A percentile compares a stretch with the other conserved stretches of the same genome.
These are phyloP conservation scores for Eupithecia dodoneata DNA, from an alignment of 2,888 invertebrate genomes.

Conservation along the genomic window DNA sequence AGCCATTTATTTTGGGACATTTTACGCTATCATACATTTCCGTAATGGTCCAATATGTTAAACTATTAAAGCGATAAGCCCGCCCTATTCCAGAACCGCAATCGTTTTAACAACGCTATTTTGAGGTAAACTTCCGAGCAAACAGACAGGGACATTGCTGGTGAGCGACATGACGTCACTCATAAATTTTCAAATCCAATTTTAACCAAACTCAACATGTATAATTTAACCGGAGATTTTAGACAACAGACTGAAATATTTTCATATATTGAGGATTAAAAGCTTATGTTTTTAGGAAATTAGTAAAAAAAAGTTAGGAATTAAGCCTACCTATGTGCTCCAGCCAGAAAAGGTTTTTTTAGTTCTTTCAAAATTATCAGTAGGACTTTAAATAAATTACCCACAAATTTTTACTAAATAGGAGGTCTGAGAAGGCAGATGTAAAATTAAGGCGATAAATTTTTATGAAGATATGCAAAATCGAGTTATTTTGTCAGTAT, in stretches of 20 bases:
- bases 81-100: conserved; percentile 47
- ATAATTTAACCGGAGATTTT: neutral
- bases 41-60: conserved; percentile 35
- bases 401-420: neutral
- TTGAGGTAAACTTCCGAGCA: conserved; percentile 7
- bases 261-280: neutral
- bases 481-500: neutral
- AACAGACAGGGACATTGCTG: neutral
- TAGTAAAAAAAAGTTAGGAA: neutral
- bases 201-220: neutral
- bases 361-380: neutral
- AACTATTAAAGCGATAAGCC: conserved; percentile 38
- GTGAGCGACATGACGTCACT: neutral
- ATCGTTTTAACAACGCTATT: conserved; percentile 52
- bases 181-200: neutral
- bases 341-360: neutral
- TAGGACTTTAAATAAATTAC: no score
- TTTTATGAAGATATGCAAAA: neutral
- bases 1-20: conserved; percentile 28
- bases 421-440: neutral
- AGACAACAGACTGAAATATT: neutral
- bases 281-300: neutral
- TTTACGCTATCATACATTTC: conserved; percentile 32
- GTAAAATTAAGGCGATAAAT: neutral
- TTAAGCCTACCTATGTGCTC: neutral